Conservation (phyloP, 2,113 vertebrate genomes). For the Ellobius talpinus region DNA sequence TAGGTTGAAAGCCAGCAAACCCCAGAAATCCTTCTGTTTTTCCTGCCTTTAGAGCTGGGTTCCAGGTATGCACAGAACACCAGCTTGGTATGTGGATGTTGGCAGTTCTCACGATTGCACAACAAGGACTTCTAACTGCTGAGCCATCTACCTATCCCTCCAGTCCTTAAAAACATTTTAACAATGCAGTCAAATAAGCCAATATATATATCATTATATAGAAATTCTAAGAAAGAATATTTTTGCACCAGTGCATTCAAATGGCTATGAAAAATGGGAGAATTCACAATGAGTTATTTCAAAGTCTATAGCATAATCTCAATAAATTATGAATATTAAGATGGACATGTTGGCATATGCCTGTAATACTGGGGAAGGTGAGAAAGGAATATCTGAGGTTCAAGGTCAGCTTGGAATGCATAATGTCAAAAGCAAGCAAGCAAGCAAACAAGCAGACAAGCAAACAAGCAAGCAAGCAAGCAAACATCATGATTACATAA, state of each 20-base stretch:
- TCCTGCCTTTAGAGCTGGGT: background rate
- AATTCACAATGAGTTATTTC: constrained; percentile 44
- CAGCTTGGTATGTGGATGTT: background rate
- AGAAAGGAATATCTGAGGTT: background rate
- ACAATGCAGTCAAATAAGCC: background rate
- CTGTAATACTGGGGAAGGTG: background rate
- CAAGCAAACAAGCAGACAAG: background rate
- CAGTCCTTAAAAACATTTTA: constrained; percentile 35
- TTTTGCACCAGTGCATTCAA: background rate
- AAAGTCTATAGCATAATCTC: constrained; percentile 21
- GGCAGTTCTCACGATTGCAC: background rate
- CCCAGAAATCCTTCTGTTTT: background rate
- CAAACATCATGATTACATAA: background rate
- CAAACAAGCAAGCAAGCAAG: background rate
- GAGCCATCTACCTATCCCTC: background rate
- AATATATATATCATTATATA: background rate
- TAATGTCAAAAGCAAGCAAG: background rate
- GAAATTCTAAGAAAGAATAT: background rate
- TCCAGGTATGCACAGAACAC: background rate
- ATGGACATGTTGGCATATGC: too few relatives aligned
- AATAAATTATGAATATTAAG: background rate
- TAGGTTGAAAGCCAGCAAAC: background rate
- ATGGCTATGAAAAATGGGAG: constrained; percentile 44
- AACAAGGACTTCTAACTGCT: background rate
- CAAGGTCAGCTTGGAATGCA: background rate